phyloP scores from a whole-genome alignment of 1,140 invertebrate genomes.

The Cheumatopsyche charites region DNA sequence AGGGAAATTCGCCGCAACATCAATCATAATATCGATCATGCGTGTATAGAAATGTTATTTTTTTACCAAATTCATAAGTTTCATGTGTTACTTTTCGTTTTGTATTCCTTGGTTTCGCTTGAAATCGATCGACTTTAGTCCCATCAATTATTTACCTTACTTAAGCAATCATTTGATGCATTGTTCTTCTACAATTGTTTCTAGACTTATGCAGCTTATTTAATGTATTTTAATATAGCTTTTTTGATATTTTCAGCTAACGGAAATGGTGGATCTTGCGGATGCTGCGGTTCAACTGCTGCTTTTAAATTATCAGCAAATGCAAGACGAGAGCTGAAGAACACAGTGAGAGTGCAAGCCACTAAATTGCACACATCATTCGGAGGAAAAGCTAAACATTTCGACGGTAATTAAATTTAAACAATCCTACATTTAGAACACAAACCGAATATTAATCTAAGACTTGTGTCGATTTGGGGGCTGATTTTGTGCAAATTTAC shows the following conservation, averaged over 20 bases:
- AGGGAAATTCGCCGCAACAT: neutral
- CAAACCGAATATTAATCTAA: neutral
- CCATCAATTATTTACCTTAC: too few relatives aligned
- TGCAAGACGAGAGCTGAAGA: constrained; percentile 54
- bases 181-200: too few relatives aligned
- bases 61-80: too few relatives aligned
- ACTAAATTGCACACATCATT: constrained; percentile 55
- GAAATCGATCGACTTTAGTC: too few relatives aligned
- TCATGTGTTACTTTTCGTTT: too few relatives aligned
- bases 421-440: neutral
- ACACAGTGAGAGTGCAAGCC: constrained; percentile 53
- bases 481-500: too few relatives aligned
- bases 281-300: constrained; percentile 54
- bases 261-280: constrained; percentile 53
- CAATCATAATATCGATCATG: constrained; percentile 1
- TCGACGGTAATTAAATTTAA: constrained; percentile 60
- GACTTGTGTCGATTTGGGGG: neutral
- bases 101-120: too few relatives aligned
- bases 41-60: too few relatives aligned
- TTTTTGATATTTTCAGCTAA: constrained; percentile 50
- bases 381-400: constrained; percentile 55
- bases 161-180: too few relatives aligned
- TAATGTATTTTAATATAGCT: neutral
- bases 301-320: constrained; percentile 50
- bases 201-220: too few relatives aligned